Conservation (phyloP, 2,888 invertebrate genomes). For the Itoplectis maculator region DNA sequence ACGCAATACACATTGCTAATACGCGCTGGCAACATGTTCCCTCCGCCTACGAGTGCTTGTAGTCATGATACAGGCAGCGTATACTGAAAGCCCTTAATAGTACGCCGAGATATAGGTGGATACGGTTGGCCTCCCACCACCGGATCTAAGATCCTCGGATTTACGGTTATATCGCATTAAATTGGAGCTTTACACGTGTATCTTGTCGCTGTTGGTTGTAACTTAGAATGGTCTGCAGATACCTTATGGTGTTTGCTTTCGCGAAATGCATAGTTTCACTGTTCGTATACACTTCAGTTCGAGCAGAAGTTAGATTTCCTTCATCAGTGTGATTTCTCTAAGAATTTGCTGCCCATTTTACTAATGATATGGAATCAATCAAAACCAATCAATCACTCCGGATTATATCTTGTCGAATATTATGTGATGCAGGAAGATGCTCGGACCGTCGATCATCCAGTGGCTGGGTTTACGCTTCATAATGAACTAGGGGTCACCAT, state of each 20-base stretch:
- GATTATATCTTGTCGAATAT: not conserved
- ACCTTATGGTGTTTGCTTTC: not conserved
- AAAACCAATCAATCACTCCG: not conserved
- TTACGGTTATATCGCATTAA: slow-evolving; percentile 44
- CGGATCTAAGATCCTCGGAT: slow-evolving; percentile 45
- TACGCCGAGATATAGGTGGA: slow-evolving; percentile 19
- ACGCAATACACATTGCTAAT: slow-evolving; percentile 16
- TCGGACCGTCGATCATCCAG: not conserved
- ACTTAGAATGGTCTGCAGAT: slow-evolving; percentile 31
- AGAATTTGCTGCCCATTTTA: not conserved
- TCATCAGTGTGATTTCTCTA: not conserved
- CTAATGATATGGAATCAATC: not conserved
- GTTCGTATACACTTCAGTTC: not conserved
- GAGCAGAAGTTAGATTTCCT: not conserved
- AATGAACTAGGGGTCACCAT: not conserved
- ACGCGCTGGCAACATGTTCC: slow-evolving; percentile 1
- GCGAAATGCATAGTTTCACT: not conserved
- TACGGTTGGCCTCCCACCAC: slow-evolving; percentile 25
- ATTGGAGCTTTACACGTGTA: slow-evolving; percentile 32
- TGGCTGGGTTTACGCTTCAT: not conserved
- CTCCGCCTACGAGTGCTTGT: slow-evolving; percentile 42
- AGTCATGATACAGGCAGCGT: slow-evolving; percentile 50
- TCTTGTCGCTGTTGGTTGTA: slow-evolving; percentile 22
- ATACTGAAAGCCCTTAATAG: slow-evolving; percentile 32
- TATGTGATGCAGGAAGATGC: not conserved